phyloP scores from a whole-genome alignment of 2,888 invertebrate species.

The Eristalis pertinax region DNA sequence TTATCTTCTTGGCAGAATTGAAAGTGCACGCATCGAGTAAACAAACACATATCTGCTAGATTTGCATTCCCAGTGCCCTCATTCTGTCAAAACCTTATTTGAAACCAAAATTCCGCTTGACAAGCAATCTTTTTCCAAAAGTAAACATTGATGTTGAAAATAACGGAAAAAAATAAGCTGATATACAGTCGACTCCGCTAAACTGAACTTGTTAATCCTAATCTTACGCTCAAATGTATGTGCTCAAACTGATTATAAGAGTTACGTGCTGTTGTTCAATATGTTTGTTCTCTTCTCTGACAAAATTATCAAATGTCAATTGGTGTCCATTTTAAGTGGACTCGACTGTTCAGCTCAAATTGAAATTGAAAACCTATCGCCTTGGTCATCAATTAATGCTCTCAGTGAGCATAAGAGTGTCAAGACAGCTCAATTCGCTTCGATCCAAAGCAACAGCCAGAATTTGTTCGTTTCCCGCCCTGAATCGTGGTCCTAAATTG shows the following conservation, averaged over 20 bases:
- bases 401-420: background rate
- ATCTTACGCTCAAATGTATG: too few relatives aligned
- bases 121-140: slow-evolving; percentile 31
- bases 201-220: background rate
- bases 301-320: slow-evolving; percentile 6
- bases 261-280: too few relatives aligned
- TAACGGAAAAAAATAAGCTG: slow-evolving; percentile 30
- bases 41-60: background rate
- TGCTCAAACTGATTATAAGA: too few relatives aligned
- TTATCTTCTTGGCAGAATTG: background rate
- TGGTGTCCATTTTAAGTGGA: background rate
- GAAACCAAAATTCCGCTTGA: slow-evolving; percentile 26
- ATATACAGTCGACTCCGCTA: slow-evolving; percentile 22
- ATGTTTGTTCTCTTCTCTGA: background rate
- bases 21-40: background rate
- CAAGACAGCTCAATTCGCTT: background rate
- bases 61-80: background rate
- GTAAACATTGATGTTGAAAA: slow-evolving; percentile 34
- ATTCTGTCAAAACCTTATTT: background rate
- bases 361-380: background rate
- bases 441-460: background rate
- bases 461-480: background rate
- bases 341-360: background rate
- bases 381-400: background rate
- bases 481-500: background rate